Percentiles rank a stretch among this genome's conserved stretches.
These are phyloP conservation scores for Leptarthrus brevirostris DNA, from an alignment of 2,888 invertebrate genomes.

Conservation along the genomic window DNA sequence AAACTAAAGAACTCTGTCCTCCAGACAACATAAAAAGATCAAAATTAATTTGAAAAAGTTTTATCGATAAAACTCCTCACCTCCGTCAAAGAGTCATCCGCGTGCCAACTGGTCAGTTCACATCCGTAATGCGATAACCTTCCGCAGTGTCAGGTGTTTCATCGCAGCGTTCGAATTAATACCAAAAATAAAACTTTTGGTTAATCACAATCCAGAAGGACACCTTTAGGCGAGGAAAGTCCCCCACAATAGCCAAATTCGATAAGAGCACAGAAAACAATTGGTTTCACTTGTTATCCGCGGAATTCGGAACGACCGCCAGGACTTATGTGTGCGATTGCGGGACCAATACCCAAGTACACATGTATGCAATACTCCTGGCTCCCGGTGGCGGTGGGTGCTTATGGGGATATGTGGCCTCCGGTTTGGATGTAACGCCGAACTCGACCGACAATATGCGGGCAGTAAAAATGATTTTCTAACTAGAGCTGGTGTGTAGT, in stretches of 20 bases:
- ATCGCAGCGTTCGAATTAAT: background rate
- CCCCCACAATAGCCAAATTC: constrained; percentile 24
- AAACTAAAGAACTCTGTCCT: no score
- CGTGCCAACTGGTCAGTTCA: no score
- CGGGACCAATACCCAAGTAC: constrained; percentile 23
- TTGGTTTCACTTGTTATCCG: constrained; percentile 50
- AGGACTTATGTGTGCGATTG: constrained; percentile 30
- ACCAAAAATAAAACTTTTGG: background rate
- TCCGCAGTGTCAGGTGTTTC: background rate
- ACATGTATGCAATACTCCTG: constrained; percentile 22
- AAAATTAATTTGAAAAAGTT: no score
- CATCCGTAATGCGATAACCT: no score
- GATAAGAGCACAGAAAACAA: constrained; percentile 46
- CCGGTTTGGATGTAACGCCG: constrained; percentile 35
- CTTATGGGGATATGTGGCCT: constrained; percentile 15
- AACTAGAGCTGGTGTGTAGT: constrained; percentile 39
- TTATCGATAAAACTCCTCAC: no score
- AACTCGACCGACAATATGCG: constrained; percentile 52
- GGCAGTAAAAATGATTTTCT: constrained; percentile 54
- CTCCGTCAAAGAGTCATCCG: no score
- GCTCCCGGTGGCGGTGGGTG: constrained; percentile 9
- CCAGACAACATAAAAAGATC: no score
- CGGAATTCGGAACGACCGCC: constrained; percentile 25
- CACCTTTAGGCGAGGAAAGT: constrained; percentile 12
- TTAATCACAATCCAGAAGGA: constrained; percentile 2